These are phyloP conservation scores for Tiliacea aurago DNA, from an alignment of 2,888 invertebrate species.

Conservation along the genomic window DNA sequence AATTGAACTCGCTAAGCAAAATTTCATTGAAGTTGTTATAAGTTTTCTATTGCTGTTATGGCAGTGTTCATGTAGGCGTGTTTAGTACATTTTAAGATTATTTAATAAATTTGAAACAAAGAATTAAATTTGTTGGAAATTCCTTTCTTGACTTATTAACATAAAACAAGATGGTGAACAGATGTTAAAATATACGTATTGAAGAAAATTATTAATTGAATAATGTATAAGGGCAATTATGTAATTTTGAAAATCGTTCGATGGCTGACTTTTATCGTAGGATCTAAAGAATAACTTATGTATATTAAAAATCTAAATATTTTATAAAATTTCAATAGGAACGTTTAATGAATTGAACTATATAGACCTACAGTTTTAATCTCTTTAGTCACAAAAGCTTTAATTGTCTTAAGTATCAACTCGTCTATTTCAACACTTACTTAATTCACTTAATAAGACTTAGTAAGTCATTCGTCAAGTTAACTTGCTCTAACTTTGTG, in stretches of 20 bases:
- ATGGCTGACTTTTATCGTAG: neutral
- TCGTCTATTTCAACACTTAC: conserved; percentile 47
- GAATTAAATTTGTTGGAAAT: conserved; percentile 23
- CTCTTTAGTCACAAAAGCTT: conserved; percentile 11
- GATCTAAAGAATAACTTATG: neutral
- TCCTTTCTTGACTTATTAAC: conserved; percentile 24
- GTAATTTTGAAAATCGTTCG: neutral
- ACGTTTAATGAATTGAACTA: neutral
- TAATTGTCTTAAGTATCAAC: conserved; percentile 28
- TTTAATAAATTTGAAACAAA: conserved; percentile 38
- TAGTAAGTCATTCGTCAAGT: conserved; percentile 65
- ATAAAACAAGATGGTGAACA: conserved; percentile 27
- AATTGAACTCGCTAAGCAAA: conserved; percentile 59
- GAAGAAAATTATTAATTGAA: conserved; percentile 6
- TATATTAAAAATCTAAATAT: neutral
- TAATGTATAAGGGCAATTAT: conserved; percentile 1
- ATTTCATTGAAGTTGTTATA: conserved; percentile 67
- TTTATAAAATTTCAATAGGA: neutral
- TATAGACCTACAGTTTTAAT: conserved; percentile 4
- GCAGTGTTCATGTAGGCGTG: conserved; percentile 31
- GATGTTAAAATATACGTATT: conserved; percentile 24
- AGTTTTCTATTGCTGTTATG: conserved; percentile 67
- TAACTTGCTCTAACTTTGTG: conserved; percentile 63
- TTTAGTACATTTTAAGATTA: conserved; percentile 32
- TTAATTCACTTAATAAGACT: conserved; percentile 56